These are phyloP conservation scores for Epinotia ramella DNA, from an alignment of 2,888 invertebrate species.

Conservation along the genomic window DNA sequence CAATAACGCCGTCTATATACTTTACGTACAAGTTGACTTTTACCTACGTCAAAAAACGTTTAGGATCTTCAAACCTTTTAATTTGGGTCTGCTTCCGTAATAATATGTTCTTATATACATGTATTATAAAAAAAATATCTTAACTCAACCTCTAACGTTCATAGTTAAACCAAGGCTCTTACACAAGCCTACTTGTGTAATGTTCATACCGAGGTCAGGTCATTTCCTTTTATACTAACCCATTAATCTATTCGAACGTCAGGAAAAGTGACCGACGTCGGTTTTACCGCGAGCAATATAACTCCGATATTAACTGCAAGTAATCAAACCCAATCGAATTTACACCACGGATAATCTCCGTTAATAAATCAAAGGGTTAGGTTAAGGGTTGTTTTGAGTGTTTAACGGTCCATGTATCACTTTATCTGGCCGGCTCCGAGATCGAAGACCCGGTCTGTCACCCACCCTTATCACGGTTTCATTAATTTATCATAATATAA, in stretches of 20 bases:
- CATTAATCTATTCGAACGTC: neutral
- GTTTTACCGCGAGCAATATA: neutral
- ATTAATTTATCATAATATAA: slow-evolving; percentile 39
- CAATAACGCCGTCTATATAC: too few species aligned
- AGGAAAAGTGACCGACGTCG: neutral
- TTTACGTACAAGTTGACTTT: too few species aligned
- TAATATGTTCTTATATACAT: too few species aligned
- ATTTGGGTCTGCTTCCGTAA: too few species aligned
- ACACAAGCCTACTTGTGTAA: too few species aligned
- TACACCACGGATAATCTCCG: slow-evolving; percentile 31
- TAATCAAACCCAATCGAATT: slow-evolving; percentile 37
- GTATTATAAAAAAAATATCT: too few species aligned
- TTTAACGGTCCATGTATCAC: slow-evolving; percentile 40
- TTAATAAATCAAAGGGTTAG: slow-evolving; percentile 38
- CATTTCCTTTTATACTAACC: neutral
- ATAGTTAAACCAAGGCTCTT: too few species aligned
- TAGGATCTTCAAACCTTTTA: too few species aligned
- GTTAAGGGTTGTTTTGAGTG: slow-evolving; percentile 27
- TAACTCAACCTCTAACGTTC: too few species aligned
- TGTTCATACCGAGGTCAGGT: neutral
- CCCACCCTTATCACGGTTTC: slow-evolving; percentile 28
- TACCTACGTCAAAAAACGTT: too few species aligned
- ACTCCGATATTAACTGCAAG: slow-evolving; percentile 12
- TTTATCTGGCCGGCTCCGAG: slow-evolving; percentile 20
- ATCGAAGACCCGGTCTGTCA: slow-evolving; percentile 24